These are phyloP conservation scores for Pachyseris speciosa DNA, from an alignment of 64 coral and sea anemone genomes.

Conservation along the genomic window DNA sequence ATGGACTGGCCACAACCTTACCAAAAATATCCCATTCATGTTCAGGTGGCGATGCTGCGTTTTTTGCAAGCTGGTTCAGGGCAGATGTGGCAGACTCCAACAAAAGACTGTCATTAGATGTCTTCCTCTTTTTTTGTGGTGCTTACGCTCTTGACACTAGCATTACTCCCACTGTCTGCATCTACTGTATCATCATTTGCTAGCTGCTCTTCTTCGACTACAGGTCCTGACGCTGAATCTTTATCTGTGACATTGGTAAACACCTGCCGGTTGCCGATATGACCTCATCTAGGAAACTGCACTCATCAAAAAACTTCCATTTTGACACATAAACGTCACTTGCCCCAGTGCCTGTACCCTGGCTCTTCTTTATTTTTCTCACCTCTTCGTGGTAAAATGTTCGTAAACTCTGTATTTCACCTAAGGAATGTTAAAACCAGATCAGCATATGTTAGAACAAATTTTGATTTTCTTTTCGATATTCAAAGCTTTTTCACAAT, in stretches of 20 bases:
- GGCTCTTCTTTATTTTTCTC: conserved; percentile 34
- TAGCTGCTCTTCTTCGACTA: neutral
- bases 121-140: conserved; percentile 11
- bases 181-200: neutral
- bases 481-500: neutral
- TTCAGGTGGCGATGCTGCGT: neutral
- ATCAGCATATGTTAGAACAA: too few species aligned
- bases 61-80: conserved; percentile 59
- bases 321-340: conserved; percentile 23
- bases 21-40: conserved; percentile 75
- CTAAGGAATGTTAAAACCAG: too few species aligned
- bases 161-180: neutral
- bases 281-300: conserved; percentile 54
- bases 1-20: conserved; percentile 56
- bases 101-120: conserved; percentile 26
- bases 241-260: conserved; percentile 5
- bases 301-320: conserved; percentile 57
- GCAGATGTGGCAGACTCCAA: conserved; percentile 20
- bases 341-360: conserved; percentile 22
- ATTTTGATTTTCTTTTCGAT: too few species aligned
- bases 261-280: conserved; percentile 31
- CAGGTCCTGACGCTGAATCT: neutral
- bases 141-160: neutral
- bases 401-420: conserved; percentile 18
- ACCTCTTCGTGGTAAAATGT: conserved; percentile 29